These are phyloP conservation scores for Pantelozetes paolii DNA, from an alignment of 2,888 invertebrate genomes.

Conservation along the genomic window DNA sequence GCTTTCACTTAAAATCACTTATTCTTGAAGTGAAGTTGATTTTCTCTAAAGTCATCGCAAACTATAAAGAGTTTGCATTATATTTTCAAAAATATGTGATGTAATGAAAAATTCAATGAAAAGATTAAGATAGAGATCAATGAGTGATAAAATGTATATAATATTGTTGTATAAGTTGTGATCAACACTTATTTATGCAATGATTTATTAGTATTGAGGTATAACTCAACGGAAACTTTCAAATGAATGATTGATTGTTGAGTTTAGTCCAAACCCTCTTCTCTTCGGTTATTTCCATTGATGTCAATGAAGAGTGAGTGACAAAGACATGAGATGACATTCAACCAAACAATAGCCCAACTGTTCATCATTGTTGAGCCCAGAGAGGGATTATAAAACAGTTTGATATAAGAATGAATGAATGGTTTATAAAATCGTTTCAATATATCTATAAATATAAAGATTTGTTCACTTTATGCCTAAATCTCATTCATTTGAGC, in stretches of 20 bases:
- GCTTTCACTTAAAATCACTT: neutral
- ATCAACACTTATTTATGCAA: conserved; percentile 18
- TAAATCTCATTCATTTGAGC: neutral
- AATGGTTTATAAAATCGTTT: neutral
- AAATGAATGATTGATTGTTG: conserved; percentile 9
- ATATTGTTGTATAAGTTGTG: neutral
- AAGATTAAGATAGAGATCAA: neutral
- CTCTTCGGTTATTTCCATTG: neutral
- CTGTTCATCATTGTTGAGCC: conserved; percentile 10
- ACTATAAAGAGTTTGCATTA: too few relatives aligned
- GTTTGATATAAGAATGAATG: conserved; percentile 13
- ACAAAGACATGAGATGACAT: conserved; percentile 27
- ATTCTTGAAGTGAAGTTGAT: neutral
- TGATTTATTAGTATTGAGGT: conserved; percentile 26
- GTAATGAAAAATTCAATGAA: neutral
- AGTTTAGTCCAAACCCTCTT: neutral
- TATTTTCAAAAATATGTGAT: neutral
- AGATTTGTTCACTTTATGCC: neutral
- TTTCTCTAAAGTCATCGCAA: neutral
- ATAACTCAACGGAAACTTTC: conserved; percentile 10
- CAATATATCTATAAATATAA: too few relatives aligned
- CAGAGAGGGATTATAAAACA: neutral
- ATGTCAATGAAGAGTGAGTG: conserved; percentile 12
- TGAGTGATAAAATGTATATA: neutral
- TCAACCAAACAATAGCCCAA: conserved; percentile 9